Percentiles rank a stretch among this genome's conserved stretches.
Evolutionary conservation across 2,113 vertebrate species (phyloP).

Genomic region (Tragelaphus strepsiceros): DNA sequence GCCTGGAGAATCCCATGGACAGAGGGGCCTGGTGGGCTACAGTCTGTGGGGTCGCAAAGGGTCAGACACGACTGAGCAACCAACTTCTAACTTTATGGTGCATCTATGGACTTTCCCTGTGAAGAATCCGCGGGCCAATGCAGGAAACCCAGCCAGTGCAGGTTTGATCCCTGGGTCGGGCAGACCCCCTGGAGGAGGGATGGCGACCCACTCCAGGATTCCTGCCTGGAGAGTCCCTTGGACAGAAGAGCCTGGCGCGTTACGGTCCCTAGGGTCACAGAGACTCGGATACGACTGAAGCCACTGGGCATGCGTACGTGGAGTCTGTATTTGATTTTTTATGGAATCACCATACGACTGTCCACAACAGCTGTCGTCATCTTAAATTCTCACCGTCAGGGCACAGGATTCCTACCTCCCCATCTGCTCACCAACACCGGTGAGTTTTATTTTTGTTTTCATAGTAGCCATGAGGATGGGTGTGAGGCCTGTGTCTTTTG

Average conservation of each 20-base stretch:
- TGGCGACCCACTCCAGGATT: no score
- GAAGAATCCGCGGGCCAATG: no score
- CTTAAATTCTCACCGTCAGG: fast-evolving
- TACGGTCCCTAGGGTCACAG: neutral
- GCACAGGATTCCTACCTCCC: fast-evolving
- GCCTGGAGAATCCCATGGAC: neutral
- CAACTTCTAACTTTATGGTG: fast-evolving
- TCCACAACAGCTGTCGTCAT: fast-evolving
- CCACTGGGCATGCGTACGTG: fast-evolving
- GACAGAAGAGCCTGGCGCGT: no score
- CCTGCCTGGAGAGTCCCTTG: no score
- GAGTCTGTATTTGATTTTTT: neutral
- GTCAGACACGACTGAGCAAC: no score
- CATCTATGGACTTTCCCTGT: neutral
- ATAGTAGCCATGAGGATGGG: neutral
- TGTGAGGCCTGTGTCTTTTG: no score
- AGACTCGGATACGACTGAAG: neutral
- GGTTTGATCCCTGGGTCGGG: no score
- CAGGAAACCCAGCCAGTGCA: no score
- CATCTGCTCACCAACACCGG: neutral
- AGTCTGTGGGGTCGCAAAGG: neutral
- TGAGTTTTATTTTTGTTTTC: no score
- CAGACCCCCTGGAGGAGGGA: no score
- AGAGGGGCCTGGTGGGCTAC: neutral
- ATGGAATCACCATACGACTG: fast-evolving